Conservation (phyloP, 2,797 vertebrate genomes). For the Alectoris magna region DNA sequence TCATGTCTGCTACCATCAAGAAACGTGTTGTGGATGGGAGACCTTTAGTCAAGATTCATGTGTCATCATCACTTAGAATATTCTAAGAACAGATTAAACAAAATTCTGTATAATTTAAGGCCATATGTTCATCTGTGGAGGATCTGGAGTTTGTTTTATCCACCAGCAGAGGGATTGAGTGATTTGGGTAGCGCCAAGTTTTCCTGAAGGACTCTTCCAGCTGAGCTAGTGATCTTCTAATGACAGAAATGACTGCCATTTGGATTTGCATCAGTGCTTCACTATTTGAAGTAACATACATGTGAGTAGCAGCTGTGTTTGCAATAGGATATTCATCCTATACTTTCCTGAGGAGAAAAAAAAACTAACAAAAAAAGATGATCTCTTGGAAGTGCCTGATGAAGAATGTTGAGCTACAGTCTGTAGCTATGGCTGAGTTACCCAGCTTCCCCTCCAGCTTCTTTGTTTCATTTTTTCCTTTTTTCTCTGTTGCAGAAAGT, state of each 20-base stretch:
- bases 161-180: background rate
- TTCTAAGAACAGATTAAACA: constrained; percentile 32
- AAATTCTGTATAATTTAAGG: constrained; percentile 4
- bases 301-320: background rate
- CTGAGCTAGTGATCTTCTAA: background rate
- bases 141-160: constrained; percentile 40
- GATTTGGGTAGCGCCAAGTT: background rate
- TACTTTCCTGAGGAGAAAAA: background rate
- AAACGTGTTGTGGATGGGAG: background rate
- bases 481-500: constrained; percentile 1
- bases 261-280: background rate
- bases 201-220: constrained; percentile 21
- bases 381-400: background rate
- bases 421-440: background rate
- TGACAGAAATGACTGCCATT: background rate
- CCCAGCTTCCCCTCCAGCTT: background rate
- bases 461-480: background rate
- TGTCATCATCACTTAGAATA: constrained; percentile 34
- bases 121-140: constrained; percentile 28
- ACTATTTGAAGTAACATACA: background rate
- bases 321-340: background rate
- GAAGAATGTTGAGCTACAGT: background rate
- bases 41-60: constrained; percentile 14
- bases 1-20: background rate
- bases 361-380: fast-evolving